A percentile compares a stretch with the other conserved stretches of the same genome.
Conservation (phyloP, 2,113 vertebrate genomes). For the Hippotragus niger region DNA sequence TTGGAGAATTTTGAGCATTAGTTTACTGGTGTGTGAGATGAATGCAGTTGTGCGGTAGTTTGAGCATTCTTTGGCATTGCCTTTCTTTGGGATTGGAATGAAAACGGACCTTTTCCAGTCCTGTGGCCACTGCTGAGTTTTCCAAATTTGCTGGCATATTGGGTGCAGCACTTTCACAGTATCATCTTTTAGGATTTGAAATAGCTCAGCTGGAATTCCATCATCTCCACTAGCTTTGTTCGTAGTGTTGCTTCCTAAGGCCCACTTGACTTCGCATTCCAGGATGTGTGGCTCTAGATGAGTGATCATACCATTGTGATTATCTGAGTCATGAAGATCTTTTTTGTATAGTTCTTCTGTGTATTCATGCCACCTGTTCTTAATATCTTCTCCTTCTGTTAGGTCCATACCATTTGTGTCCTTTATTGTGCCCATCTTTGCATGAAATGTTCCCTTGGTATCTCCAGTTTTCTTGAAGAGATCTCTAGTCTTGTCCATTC, state of each 20-base stretch:
- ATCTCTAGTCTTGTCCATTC: background rate
- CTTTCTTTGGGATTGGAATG: background rate
- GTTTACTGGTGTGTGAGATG: background rate
- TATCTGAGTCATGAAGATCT: background rate
- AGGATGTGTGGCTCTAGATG: background rate
- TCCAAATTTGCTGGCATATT: background rate
- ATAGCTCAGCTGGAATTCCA: background rate
- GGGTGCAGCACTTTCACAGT: background rate
- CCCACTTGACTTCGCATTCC: background rate
- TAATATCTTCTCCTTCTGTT: background rate
- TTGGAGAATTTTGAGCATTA: background rate
- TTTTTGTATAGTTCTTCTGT: background rate
- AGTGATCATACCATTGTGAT: background rate
- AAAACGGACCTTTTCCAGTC: background rate
- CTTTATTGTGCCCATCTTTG: background rate
- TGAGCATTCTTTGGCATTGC: background rate
- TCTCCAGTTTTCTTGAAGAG: background rate
- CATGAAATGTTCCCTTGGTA: background rate
- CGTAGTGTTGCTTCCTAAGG: background rate
- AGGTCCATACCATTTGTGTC: background rate
- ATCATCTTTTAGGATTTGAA: background rate
- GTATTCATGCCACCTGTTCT: background rate
- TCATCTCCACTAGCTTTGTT: background rate
- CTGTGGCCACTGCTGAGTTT: background rate
- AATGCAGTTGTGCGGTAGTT: background rate